Base-by-base conservation (phyloP, 2,113 vertebrate genomes). In the Toxotes chatareus region DNA sequence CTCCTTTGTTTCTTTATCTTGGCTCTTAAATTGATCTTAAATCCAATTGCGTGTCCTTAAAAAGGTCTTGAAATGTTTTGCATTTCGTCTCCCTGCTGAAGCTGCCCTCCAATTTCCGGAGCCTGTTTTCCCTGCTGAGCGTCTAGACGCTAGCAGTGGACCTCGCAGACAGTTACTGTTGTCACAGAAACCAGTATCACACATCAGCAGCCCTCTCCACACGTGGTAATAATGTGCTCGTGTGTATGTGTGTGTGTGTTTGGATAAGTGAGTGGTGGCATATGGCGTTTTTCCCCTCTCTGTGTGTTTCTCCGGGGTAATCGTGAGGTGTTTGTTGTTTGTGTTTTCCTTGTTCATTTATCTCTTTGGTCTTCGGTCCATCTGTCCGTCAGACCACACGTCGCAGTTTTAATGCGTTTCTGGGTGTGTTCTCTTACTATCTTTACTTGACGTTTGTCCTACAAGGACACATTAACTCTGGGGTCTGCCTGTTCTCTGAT, bases 161-260 rank as follows among this genome's bases (percentile, higher is more conserved):
- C 51, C 60, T 44, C 0, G 8, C 19, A 34, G 42, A 44, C 46
- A 27, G 19, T 32, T n/a, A 11, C 34, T 74, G 72, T 68, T 67
- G 53, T 73, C 78, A 61, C 53, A 55, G 71, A 61, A 81, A 74
- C 55, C 71, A 55, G 16, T 27, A 55, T 36, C 71, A 55, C 44
- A 60, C 64, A 44, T 27, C 70, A 44, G 71, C 79, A 55, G 44
- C 23, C 12, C n/a, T 14, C 36, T 36, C 64, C 14, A 16, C 34
- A 61, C 8, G 1, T 7, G 46, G 2, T 44, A 7, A 40, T 61
- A 7, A 19, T 5, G n/a, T 69, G 42, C 19, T 1, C 36, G 53
- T 27, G 21, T 55, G 8, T 64, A 9, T 6, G 14, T 13, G 7
- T 61, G 40, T 4, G 21, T 16, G 42, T 36, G n/a, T 44, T 27